Evolutionary conservation across 1,140 invertebrate species (phyloP).

Genomic region (Zaprionus africanus): DNA sequence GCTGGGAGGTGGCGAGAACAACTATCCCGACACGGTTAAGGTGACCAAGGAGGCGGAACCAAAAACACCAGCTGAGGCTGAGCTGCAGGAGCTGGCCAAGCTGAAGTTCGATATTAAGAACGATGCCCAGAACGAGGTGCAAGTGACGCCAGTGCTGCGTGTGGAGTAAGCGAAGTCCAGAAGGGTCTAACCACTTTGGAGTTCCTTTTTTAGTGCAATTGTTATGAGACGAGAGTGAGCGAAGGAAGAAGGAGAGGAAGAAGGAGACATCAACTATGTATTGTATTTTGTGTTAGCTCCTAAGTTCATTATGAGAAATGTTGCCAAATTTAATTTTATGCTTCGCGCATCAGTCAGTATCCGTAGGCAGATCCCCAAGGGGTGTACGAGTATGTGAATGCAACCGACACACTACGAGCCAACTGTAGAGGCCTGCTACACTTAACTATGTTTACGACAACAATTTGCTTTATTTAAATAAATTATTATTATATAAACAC

Average conservation of each 20-base stretch:
- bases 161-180: slow-evolving; percentile 40
- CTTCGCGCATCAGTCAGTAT: slow-evolving; percentile 73
- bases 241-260: not conserved
- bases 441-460: slow-evolving; percentile 73
- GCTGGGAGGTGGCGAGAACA: slow-evolving; percentile 68
- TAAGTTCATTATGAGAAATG: slow-evolving; percentile 81
- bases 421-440: slow-evolving; percentile 62
- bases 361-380: slow-evolving; percentile 19
- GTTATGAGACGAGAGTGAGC: slow-evolving; percentile 29
- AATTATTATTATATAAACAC: slow-evolving; percentile 64
- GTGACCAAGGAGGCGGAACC: slow-evolving; percentile 50
- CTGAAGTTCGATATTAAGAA: slow-evolving; percentile 80
- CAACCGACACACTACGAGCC: slow-evolving; percentile 15
- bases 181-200: too few species aligned
- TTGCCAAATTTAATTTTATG: slow-evolving; percentile 83
- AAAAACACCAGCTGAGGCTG: slow-evolving; percentile 37
- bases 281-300: slow-evolving; percentile 70
- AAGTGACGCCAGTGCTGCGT: slow-evolving; percentile 68
- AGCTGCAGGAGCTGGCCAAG: slow-evolving; percentile 71
- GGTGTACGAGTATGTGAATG: not conserved
- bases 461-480: slow-evolving; percentile 80
- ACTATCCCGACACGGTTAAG: slow-evolving; percentile 79
- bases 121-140: slow-evolving; percentile 67
- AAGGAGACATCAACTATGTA: slow-evolving; percentile 32
- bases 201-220: slow-evolving; percentile 64